Evolutionary conservation across 1,140 invertebrate species (phyloP).

Genomic region (Drosophila lowei): DNA sequence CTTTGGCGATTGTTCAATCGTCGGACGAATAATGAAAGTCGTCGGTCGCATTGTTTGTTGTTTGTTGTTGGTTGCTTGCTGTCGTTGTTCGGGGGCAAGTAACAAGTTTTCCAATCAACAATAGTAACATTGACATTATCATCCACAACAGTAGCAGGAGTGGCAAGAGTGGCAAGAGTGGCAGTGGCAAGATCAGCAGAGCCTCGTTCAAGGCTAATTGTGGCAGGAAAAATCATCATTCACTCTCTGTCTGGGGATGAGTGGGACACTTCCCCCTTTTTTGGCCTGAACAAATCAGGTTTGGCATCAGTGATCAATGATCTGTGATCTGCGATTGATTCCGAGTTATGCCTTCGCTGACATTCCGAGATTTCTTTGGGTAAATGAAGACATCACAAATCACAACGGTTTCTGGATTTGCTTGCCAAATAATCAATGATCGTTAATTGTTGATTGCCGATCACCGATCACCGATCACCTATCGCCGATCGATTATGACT

Average conservation of each 20-base stretch:
- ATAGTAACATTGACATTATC: constrained; percentile 8
- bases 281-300: neutral
- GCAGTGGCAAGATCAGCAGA: neutral
- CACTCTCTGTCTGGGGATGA: constrained; percentile 12
- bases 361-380: constrained; percentile 21
- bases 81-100: neutral
- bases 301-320: constrained; percentile 10
- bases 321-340: constrained; percentile 18
- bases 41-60: constrained; percentile 17
- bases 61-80: constrained; percentile 3
- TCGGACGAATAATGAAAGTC: constrained; percentile 63
- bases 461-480: no score
- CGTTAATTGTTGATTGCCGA: constrained; percentile 4
- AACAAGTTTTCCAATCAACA: constrained; percentile 58
- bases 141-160: no score
- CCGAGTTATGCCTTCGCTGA: constrained; percentile 10
- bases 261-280: neutral
- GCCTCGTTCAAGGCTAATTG: constrained; percentile 8
- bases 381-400: constrained; percentile 9
- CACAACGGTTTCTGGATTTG: constrained; percentile 5
- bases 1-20: constrained; percentile 56
- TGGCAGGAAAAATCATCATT: constrained; percentile 15
- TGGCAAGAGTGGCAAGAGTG: no score
- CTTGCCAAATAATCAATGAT: constrained; percentile 12
- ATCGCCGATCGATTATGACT: neutral